Percentiles rank a stretch among this genome's conserved stretches.
phyloP scores from a whole-genome alignment of 2,113 vertebrate genomes.

The Strix uralensis region DNA sequence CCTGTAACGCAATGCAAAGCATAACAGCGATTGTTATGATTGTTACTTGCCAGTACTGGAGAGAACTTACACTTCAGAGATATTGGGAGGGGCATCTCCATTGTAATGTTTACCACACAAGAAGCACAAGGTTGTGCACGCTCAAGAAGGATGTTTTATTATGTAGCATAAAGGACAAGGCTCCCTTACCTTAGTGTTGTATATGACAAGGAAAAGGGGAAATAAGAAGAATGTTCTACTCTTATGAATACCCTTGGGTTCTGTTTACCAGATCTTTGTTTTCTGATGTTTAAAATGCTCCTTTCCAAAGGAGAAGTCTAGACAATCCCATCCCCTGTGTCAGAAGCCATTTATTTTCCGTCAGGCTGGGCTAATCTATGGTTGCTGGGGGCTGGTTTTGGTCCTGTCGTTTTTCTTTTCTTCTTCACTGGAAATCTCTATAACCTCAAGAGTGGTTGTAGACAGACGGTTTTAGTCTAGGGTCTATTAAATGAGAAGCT shows the following conservation, averaged over 20 bases:
- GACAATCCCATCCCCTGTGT: conserved; percentile 53
- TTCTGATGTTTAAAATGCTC: conserved; percentile 37
- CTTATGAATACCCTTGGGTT: conserved; percentile 17
- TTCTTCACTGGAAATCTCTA: conserved; percentile 20
- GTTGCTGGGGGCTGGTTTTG: background rate
- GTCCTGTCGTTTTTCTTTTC: background rate
- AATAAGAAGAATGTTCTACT: conserved; percentile 25
- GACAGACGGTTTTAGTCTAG: background rate
- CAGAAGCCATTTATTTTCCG: conserved; percentile 46
- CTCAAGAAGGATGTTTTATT: conserved; percentile 48
- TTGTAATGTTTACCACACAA: conserved; percentile 49
- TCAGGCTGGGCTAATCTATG: background rate
- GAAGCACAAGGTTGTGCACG: conserved; percentile 71
- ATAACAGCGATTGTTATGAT: conserved; percentile 1
- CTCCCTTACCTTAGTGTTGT: conserved; percentile 21
- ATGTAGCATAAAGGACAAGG: conserved; percentile 55
- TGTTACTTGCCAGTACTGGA: conserved; percentile 49
- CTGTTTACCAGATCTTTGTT: conserved; percentile 46
- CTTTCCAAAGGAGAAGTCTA: conserved; percentile 31
- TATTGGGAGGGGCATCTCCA: background rate
- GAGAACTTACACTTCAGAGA: conserved; percentile 54
- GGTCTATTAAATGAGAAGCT: conserved; percentile 58
- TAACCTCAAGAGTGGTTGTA: background rate
- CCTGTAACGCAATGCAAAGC: conserved; percentile 32
- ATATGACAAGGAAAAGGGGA: conserved; percentile 12